Evolutionary conservation across 2,888 invertebrate species (phyloP).

Genomic region (Dinocampus coccinellae): DNA sequence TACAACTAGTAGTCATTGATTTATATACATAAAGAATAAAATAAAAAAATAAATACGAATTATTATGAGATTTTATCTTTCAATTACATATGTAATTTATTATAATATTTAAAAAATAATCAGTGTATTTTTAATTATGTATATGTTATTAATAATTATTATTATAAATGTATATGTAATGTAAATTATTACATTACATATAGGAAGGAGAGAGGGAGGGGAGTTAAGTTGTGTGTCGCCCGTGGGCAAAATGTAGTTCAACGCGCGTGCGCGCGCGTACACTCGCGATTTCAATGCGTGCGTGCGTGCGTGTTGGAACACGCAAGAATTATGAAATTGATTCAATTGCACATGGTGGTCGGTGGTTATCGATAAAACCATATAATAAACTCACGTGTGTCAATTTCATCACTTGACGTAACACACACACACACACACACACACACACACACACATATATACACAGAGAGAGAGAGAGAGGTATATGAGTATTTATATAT

Average conservation of each 20-base stretch:
- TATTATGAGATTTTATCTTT: no score
- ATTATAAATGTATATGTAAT: background rate
- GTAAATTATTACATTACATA: no score
- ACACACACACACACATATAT: background rate
- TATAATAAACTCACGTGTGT: conserved; percentile 26
- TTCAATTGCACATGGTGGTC: conserved; percentile 32
- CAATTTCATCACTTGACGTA: conserved; percentile 22
- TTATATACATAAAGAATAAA: no score
- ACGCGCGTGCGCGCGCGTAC: no score
- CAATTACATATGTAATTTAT: background rate
- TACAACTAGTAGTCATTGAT: no score
- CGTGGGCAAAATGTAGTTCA: background rate
- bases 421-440: background rate
- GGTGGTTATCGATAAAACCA: conserved; percentile 32
- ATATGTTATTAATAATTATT: background rate
- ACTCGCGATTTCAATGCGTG: no score
- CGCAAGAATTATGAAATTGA: conserved; percentile 38
- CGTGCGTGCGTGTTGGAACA: conserved; percentile 34
- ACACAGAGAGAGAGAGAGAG: no score
- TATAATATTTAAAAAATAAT: background rate
- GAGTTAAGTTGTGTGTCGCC: background rate
- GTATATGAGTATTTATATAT: no score
- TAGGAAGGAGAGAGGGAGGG: no score
- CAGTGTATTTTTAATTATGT: background rate
- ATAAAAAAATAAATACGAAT: no score